Conservation (phyloP, 2,888 invertebrate species). For the Toxonevra muliebris region DNA sequence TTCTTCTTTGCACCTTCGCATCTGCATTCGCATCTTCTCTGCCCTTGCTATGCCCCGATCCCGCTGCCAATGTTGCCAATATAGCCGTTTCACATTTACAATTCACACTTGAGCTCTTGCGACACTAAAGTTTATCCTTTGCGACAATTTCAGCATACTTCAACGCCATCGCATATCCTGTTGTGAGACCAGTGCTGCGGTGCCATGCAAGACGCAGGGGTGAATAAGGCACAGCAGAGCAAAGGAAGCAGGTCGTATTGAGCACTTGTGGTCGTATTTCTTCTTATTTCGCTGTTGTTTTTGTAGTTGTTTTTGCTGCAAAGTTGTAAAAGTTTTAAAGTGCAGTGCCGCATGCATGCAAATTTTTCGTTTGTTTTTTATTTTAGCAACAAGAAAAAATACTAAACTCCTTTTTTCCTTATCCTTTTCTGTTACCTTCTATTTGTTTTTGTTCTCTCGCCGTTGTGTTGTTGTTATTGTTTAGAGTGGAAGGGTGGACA, state of each 20-base stretch:
- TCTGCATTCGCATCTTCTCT: not conserved
- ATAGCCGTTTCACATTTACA: conserved; percentile 23
- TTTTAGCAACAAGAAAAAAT: not conserved
- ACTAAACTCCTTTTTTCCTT: not conserved
- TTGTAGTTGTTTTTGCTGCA: too few relatives aligned
- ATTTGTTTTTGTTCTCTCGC: too few relatives aligned
- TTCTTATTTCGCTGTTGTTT: not conserved
- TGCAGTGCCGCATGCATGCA: conserved; percentile 14
- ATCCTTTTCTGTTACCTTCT: not conserved
- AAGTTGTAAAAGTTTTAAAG: conserved; percentile 18
- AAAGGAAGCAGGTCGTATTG: conserved; percentile 7
- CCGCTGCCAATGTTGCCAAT: conserved; percentile 21
- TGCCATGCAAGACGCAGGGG: not conserved
- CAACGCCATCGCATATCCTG: conserved; percentile 1
- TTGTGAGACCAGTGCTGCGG: not conserved
- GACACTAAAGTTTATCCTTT: conserved; percentile 31
- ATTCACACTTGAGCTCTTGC: conserved; percentile 31
- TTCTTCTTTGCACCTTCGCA: too few relatives aligned
- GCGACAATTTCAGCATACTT: conserved; percentile 12
- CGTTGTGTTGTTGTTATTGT: not conserved
- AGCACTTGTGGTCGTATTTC: conserved; percentile 15
- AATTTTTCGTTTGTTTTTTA: conserved; percentile 10
- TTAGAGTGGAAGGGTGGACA: too few relatives aligned
- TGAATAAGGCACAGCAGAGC: too few relatives aligned
- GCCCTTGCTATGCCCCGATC: not conserved